phyloP scores from a whole-genome alignment of 1,140 invertebrate genomes.

The Diuraphis noxia region DNA sequence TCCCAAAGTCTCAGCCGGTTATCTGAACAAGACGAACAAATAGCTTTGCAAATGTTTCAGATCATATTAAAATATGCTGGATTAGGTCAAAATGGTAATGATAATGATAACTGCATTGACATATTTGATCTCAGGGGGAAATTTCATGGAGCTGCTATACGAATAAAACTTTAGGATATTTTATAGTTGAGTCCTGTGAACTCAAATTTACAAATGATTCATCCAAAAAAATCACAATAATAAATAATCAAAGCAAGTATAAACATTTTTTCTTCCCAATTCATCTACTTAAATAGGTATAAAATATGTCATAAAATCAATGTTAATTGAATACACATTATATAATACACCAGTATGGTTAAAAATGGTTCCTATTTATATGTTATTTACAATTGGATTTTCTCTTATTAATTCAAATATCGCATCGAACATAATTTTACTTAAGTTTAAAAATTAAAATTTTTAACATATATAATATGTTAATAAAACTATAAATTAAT shows the following conservation, averaged over 20 bases:
- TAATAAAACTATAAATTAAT: no score
- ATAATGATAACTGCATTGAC: background rate
- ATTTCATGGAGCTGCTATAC: background rate
- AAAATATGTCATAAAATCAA: background rate
- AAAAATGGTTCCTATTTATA: no score
- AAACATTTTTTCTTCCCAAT: background rate
- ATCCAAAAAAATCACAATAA: no score
- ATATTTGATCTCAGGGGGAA: no score
- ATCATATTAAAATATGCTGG: constrained; percentile 80
- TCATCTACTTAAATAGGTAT: background rate
- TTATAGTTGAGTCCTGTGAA: background rate
- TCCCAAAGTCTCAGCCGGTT: constrained; percentile 81
- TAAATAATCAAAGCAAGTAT: background rate
- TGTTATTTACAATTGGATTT: no score
- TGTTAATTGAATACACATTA: no score
- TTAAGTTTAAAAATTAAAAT: no score
- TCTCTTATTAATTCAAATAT: no score
- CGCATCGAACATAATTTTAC: no score
- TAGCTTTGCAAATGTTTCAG: constrained; percentile 79
- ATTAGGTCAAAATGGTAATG: constrained; percentile 72
- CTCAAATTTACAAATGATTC: background rate
- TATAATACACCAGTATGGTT: no score
- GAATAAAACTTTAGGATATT: background rate
- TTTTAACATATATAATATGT: no score
- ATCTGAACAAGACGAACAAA: constrained; percentile 83